A percentile compares a stretch with the other conserved stretches of the same genome.
Evolutionary conservation across 2,888 invertebrate species (phyloP).

Genomic region (Bombylius major): DNA sequence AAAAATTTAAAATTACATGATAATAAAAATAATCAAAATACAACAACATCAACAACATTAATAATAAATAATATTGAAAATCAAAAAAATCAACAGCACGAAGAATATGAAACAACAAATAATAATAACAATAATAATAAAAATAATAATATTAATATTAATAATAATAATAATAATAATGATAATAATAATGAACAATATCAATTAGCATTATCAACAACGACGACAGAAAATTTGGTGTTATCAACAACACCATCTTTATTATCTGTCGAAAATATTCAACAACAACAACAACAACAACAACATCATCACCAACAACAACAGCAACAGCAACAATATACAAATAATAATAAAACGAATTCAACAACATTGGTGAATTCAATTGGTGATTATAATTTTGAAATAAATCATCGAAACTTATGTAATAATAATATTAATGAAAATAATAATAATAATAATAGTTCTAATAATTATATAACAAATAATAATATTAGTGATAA

Average conservation of each 20-base stretch:
- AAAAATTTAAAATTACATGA: constrained; percentile 3
- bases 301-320: constrained; percentile 3
- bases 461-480: constrained; percentile 1
- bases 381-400: neutral
- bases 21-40: neutral
- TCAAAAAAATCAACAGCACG: neutral
- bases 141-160: constrained; percentile 10
- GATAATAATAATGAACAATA: constrained; percentile 8
- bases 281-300: constrained; percentile 39
- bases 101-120: constrained; percentile 2
- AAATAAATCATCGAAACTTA: no score
- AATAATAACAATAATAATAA: constrained; percentile 7
- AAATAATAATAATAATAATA: constrained; percentile 7
- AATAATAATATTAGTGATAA: neutral
- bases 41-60: neutral
- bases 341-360: neutral
- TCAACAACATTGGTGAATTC: no score
- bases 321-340: neutral
- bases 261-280: constrained; percentile 31
- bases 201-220: constrained; percentile 29
- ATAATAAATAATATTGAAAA: neutral
- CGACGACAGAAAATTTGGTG: no score
- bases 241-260: no score
- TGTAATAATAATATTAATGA: neutral
- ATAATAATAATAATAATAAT: constrained; percentile 7